Evolutionary conservation across 2,888 invertebrate species (phyloP).

Genomic region (Sminthurinus aureus): DNA sequence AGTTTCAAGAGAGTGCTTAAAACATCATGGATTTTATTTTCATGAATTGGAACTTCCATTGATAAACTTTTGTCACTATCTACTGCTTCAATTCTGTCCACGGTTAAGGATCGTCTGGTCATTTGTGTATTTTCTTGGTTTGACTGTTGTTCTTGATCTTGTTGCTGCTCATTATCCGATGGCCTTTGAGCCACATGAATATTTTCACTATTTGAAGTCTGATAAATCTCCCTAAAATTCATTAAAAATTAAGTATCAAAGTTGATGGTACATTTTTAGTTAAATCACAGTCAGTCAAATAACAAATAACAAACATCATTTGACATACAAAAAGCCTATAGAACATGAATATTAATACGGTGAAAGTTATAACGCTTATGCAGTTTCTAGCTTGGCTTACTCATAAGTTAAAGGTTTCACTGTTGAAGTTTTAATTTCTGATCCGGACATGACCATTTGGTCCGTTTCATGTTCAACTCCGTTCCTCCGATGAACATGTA

Average conservation of each 20-base stretch:
- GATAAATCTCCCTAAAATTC: slow-evolving; percentile 26
- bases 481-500: slow-evolving; percentile 54
- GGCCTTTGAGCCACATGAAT: slow-evolving; percentile 19
- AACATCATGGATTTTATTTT: slow-evolving; percentile 59
- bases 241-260: neutral
- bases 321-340: too few species aligned
- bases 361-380: too few species aligned
- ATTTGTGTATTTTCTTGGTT: neutral
- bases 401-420: slow-evolving; percentile 56
- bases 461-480: slow-evolving; percentile 42
- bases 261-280: neutral
- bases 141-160: neutral
- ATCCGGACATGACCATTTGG: slow-evolving; percentile 54
- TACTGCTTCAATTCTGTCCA: slow-evolving; percentile 27
- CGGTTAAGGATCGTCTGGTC: neutral
- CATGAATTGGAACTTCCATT: slow-evolving; percentile 59
- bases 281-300: too few species aligned
- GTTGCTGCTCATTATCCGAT: neutral
- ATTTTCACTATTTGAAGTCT: slow-evolving; percentile 22
- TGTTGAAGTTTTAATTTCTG: slow-evolving; percentile 50
- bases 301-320: too few species aligned
- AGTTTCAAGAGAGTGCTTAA: slow-evolving; percentile 56
- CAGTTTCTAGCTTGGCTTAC: slow-evolving; percentile 54
- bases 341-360: too few species aligned
- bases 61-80: slow-evolving; percentile 54